Evolutionary conservation across 2,797 vertebrate species (phyloP), one percentile per base, ranked within the genome.

Genomic region (Malurus splendens): DNA sequence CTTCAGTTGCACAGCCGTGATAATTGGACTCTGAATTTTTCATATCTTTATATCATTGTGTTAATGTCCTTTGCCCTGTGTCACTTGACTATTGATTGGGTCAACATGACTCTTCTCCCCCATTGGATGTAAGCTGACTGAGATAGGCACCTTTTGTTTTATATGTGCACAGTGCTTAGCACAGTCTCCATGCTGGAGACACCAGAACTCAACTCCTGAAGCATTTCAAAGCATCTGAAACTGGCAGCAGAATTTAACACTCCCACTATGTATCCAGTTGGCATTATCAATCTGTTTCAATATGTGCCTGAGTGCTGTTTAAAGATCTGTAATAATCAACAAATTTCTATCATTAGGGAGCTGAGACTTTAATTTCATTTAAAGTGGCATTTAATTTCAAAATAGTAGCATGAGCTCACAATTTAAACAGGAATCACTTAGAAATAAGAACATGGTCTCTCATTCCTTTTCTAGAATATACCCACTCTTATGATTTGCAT

Each of bases 261-360:
- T 90, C 90, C 48, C 39, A 59, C 57, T 90, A 85, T 87, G 41
- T 80, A 85, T 62, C 70, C 80, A 82, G 61, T 82, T 93, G 89
- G 82, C 70, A 56, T 78, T 64, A 73, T 86, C 79, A 89, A 70
- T 89, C 93, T 93, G 82, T 80, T 94, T 89, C 13, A 3, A 15
- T 91, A 60, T 82, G 64, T 81, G 84, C 45, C 55, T 16, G 12
- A 85, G 25, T 81, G 52, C 65, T 82, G 70, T 77, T 67, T 91
- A 91, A 92, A 87, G 82, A 82, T 93, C 62, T 83, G 73, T 75
- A 90, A 62, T 56, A 77, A 87, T 91, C 55, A 91, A 91, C 38
- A 90, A 65, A 75, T 82, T 93, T 90, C 70, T 66, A 19, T 72
- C 81, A 75, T 71, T 82, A 71, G 38, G 62, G 76, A 87, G 52